These are phyloP conservation scores for Mycetomoellerius zeteki DNA, from an alignment of 1,140 invertebrate genomes.

Conservation along the genomic window DNA sequence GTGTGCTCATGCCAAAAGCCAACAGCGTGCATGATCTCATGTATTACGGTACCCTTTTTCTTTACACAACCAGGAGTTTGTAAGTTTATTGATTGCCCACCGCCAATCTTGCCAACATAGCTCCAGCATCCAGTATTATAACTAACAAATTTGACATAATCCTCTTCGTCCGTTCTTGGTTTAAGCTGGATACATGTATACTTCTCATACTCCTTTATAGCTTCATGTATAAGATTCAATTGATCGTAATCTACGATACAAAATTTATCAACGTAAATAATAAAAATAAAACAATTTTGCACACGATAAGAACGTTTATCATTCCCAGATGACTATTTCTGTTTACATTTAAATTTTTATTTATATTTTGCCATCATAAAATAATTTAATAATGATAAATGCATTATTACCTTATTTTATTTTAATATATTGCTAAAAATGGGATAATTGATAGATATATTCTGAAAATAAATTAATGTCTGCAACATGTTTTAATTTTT, in stretches of 20 bases:
- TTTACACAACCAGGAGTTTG: conserved; percentile 91
- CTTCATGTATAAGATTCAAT: background rate
- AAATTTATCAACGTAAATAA: background rate
- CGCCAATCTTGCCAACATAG: conserved; percentile 91
- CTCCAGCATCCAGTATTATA: conserved; percentile 93
- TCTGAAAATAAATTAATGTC: background rate
- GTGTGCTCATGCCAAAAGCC: conserved; percentile 96
- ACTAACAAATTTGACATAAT: conserved; percentile 91
- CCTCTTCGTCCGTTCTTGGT: conserved; percentile 87
- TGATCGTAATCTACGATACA: background rate
- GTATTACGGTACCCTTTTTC: conserved; percentile 90
- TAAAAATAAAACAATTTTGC: background rate
- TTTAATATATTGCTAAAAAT: background rate
- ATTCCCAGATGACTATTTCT: background rate
- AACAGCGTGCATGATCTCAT: conserved; percentile 94
- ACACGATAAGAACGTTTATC: background rate
- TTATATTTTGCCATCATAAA: too few species aligned
- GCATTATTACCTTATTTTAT: background rate
- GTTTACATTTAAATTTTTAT: background rate
- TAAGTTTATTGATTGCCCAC: conserved; percentile 89
- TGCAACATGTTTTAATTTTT: background rate
- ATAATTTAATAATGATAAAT: too few species aligned
- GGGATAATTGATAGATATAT: background rate
- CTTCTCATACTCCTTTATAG: background rate
- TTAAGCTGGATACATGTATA: conserved; percentile 92